A percentile compares a stretch with the other conserved stretches of the same genome.
Conservation (phyloP, 2,888 invertebrate genomes). For the Scrobipalpa costella region DNA sequence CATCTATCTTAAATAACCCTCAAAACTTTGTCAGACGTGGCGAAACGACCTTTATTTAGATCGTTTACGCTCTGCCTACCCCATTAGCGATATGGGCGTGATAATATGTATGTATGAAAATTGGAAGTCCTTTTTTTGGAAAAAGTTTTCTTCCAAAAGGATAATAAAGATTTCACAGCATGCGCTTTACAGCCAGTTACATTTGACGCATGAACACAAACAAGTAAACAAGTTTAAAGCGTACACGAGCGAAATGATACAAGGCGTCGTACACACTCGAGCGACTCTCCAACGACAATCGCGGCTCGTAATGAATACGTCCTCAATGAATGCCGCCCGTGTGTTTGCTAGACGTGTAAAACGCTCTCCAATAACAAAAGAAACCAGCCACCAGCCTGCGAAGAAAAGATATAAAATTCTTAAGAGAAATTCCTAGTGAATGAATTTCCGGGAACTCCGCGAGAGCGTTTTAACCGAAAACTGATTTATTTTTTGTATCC, state of each 20-base stretch:
- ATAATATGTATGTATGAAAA: too few relatives aligned
- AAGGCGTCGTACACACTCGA: conserved; percentile 19
- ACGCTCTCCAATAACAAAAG: conserved; percentile 14
- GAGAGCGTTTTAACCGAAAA: conserved; percentile 2
- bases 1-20: too few relatives aligned
- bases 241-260: conserved; percentile 25
- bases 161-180: background rate
- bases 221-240: conserved; percentile 19
- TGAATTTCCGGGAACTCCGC: background rate
- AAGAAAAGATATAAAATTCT: conserved; percentile 6
- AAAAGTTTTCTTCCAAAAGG: too few relatives aligned
- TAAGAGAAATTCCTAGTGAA: background rate
- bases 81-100: too few relatives aligned
- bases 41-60: too few relatives aligned
- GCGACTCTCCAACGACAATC: conserved; percentile 19
- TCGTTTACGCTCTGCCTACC: too few relatives aligned
- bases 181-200: conserved; percentile 3
- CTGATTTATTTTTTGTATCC: conserved; percentile 7
- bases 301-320: conserved; percentile 22
- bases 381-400: background rate
- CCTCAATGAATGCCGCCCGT: background rate
- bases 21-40: too few relatives aligned
- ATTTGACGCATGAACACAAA: conserved; percentile 5
- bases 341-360: conserved; percentile 19
- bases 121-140: too few relatives aligned